Conservation (phyloP, 2,888 invertebrate genomes). For the Ophion ellenae region DNA sequence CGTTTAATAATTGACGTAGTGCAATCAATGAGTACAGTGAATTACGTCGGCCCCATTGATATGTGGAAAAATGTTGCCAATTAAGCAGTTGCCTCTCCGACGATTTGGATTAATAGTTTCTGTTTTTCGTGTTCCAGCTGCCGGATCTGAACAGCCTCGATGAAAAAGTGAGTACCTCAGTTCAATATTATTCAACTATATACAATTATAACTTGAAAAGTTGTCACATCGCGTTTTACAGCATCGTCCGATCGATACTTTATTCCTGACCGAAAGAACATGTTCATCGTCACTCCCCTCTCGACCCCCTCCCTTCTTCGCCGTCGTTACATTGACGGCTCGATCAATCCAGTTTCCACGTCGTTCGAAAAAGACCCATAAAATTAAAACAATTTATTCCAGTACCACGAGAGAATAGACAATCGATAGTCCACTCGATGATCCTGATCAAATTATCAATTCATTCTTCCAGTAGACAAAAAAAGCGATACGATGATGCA, state of each 20-base stretch:
- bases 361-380: not conserved
- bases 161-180: slow-evolving; percentile 79
- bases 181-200: not conserved
- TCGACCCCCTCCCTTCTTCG: not conserved
- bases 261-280: not conserved
- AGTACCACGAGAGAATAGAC: not conserved
- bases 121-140: slow-evolving; percentile 76
- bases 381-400: not conserved
- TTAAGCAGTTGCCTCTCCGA: not conserved
- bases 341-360: slow-evolving; percentile 1
- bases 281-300: not conserved
- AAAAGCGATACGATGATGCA: no score
- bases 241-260: not conserved
- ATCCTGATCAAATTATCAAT: no score
- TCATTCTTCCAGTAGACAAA: no score
- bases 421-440: not conserved
- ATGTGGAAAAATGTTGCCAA: not conserved
- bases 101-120: slow-evolving; percentile 14
- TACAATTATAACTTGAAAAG: not conserved
- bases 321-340: not conserved
- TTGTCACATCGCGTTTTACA: not conserved
- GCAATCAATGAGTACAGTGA: not conserved
- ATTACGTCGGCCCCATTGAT: not conserved
- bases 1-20: not conserved
- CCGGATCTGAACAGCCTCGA: slow-evolving; percentile 81